Evolutionary conservation across 2,797 vertebrate species (phyloP).

Genomic region (Chromis chromis): DNA sequence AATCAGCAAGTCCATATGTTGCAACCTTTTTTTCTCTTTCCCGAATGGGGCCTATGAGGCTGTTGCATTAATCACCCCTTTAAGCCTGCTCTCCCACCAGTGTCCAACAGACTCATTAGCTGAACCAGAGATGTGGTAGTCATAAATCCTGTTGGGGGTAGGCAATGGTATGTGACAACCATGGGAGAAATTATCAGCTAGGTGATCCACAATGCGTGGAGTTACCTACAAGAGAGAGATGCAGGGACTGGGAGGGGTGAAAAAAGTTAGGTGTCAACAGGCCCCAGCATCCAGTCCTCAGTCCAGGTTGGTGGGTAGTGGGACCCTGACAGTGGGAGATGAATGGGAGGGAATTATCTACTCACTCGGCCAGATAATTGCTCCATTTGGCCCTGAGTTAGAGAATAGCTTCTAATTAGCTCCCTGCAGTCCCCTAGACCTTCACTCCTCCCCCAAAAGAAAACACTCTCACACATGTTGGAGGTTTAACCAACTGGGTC

Average conservation of each 20-base stretch:
- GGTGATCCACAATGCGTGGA: conserved; percentile 82
- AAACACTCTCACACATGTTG: conserved; percentile 87
- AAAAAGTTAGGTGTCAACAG: conserved; percentile 67
- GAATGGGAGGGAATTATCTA: conserved; percentile 90
- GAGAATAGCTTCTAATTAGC: conserved; percentile 88
- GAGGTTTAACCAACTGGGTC: conserved; percentile 81
- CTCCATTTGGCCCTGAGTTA: conserved; percentile 90
- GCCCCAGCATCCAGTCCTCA: conserved; percentile 76
- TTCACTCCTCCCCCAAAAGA: conserved; percentile 76
- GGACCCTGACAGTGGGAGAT: conserved; percentile 85
- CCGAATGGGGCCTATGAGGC: conserved; percentile 64
- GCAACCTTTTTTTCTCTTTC: conserved; percentile 41
- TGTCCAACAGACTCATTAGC: conserved; percentile 76
- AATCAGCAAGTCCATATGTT: conserved; percentile 65
- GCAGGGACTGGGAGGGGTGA: conserved; percentile 20
- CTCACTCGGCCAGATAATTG: conserved; percentile 89
- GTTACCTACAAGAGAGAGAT: conserved; percentile 55
- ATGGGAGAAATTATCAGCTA: conserved; percentile 71
- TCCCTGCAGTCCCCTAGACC: conserved; percentile 81
- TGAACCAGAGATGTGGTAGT: conserved; percentile 66
- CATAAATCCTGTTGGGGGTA: conserved; percentile 74
- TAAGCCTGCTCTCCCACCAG: conserved; percentile 67
- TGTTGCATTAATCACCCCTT: conserved; percentile 75
- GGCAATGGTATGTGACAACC: conserved; percentile 72
- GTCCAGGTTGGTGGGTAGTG: conserved; percentile 87